A percentile compares a stretch with the other conserved stretches of the same genome.
These are phyloP conservation scores for Cyrtodaria siliqua DNA, from an alignment of 2,888 invertebrate genomes.

Conservation along the genomic window DNA sequence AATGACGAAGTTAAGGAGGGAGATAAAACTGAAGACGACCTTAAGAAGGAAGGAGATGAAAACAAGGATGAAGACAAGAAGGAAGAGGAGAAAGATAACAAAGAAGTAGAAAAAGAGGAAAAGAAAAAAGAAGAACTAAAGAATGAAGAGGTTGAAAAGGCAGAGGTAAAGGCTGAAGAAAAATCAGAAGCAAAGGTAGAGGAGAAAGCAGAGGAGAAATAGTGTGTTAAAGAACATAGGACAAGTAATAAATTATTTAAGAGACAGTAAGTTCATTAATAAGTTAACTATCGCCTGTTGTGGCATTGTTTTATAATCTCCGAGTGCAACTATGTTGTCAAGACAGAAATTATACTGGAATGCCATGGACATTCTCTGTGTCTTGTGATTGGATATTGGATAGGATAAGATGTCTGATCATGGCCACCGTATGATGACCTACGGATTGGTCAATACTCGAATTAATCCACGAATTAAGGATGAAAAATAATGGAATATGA, in stretches of 20 bases:
- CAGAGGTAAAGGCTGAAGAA: slow-evolving; percentile 59
- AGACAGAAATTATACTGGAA: no score
- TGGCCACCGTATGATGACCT: no score
- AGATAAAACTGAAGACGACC: slow-evolving; percentile 57
- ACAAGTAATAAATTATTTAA: slow-evolving; percentile 12
- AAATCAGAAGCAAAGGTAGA: slow-evolving; percentile 36
- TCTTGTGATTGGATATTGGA: no score
- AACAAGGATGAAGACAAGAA: slow-evolving; percentile 56
- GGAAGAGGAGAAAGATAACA: slow-evolving; percentile 51
- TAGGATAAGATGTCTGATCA: no score
- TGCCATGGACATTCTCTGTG: no score
- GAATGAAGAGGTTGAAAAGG: slow-evolving; percentile 51
- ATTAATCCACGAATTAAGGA: no score
- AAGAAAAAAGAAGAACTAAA: slow-evolving; percentile 54
- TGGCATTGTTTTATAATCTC: slow-evolving; percentile 5
- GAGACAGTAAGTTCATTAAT: no score
- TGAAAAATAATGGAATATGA: no score
- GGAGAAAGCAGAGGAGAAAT: slow-evolving; percentile 26
- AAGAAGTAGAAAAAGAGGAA: slow-evolving; percentile 59
- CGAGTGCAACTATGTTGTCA: background rate
- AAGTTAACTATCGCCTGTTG: no score
- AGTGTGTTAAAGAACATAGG: slow-evolving; percentile 1
- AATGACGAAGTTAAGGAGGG: slow-evolving; percentile 67
- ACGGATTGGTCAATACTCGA: no score
- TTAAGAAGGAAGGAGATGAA: slow-evolving; percentile 62